Base-by-base conservation (phyloP, 2,797 vertebrate genomes). In the Ispidina picta region DNA sequence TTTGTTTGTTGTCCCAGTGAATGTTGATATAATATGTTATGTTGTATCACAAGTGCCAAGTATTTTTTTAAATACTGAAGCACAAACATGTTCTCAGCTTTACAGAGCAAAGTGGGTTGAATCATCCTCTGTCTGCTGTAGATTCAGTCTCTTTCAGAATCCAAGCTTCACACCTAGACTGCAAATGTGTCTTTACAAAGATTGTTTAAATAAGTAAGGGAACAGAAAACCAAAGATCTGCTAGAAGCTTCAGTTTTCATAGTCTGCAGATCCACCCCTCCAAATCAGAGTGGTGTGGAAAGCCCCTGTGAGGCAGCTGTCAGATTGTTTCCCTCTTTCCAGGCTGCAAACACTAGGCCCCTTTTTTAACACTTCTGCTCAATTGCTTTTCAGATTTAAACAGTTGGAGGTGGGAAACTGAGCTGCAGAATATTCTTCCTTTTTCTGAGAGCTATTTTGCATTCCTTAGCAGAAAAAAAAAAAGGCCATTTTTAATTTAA, bases 351-450 rank as follows among this genome's bases (percentile, higher is more conserved):
- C 16, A 37, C 62, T 56, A 62, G 58, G 59, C n/a, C 72, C 28
- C 63, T 69, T 87, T 82, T 69, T 33, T 64, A 90, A 89, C n/a
- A 72, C 63, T 91, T 87, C 35, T 54, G 23, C 28, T 72, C 66
- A 81, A 62, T 15, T 78, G 31, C 70, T 90, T 90, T 83, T 83
- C 63, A 94, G 72, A 93, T 83, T 69, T 72, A 49, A 94, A 83
- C 51, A 80, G 75, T 18, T 69, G 84, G 82, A 92, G 70, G 87
- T 2, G 55, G 79, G 60, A 90, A 78, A 86, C 39, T 19, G 82
- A 82, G 72, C 62, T 92, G 62, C 76, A 86, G 51, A 80, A 79
- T n/a, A 69, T 82, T 82, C 31, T 56, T 80, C 69, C 55, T 52
- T 75, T 89, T 83, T 65, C 48, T 75, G 49, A 88, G 49, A 81